Conservation (phyloP, 2,797 vertebrate genomes). For the Mormyrops boulengeri region DNA sequence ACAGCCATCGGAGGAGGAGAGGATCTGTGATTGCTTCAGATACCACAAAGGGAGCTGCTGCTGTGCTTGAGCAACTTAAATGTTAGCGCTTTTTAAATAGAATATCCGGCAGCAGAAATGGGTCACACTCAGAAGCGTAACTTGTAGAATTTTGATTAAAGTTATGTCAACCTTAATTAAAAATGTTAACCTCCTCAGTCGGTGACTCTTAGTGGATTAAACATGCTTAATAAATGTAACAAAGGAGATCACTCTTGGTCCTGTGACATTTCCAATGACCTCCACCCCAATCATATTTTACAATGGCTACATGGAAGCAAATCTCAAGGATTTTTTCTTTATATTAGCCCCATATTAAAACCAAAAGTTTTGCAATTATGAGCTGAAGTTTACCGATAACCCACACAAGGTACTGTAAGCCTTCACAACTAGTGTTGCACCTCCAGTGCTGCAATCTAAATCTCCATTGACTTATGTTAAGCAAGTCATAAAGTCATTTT, state of each 20-base stretch:
- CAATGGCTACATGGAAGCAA: not conserved
- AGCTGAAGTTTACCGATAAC: not conserved
- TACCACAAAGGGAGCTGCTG: not conserved
- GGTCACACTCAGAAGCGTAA: not conserved
- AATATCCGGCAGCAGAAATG: not conserved
- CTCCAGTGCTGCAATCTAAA: not conserved
- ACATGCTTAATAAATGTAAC: not conserved
- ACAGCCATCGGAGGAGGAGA: not conserved
- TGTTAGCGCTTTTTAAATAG: not conserved
- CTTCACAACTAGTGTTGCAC: not conserved
- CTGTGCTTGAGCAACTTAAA: not conserved
- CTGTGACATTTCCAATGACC: not conserved
- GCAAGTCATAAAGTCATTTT: not conserved
- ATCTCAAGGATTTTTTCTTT: not conserved
- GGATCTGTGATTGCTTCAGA: not conserved
- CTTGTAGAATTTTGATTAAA: not conserved
- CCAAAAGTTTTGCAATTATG: not conserved
- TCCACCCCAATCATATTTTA: not conserved
- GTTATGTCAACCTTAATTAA: not conserved
- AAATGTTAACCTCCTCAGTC: not conserved
- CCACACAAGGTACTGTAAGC: not conserved
- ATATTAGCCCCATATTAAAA: not conserved
- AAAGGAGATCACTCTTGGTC: not conserved
- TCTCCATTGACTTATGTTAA: not conserved
- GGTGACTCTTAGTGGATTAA: not conserved